phyloP scores from a whole-genome alignment of 2,113 vertebrate genomes.

The Lampris megalopsis region DNA sequence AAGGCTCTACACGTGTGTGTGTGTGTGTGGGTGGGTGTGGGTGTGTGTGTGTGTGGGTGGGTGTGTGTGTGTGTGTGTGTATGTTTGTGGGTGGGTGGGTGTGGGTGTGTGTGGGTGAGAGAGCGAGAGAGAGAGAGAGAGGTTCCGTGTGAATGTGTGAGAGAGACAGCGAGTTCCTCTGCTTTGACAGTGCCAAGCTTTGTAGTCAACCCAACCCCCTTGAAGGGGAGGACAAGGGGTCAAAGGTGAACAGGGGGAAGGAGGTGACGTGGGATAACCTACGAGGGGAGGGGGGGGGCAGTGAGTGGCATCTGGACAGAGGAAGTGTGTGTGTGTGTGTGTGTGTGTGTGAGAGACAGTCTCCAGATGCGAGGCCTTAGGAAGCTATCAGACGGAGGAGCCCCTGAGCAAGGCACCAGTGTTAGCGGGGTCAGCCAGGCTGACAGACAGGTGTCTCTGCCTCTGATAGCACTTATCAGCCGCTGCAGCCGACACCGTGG shows the following conservation, averaged over 20 bases:
- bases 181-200: constrained; percentile 22
- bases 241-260: constrained; percentile 50
- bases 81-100: constrained; percentile 15
- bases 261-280: constrained; percentile 46
- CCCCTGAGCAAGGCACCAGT: constrained; percentile 6
- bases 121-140: too few relatives aligned
- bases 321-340: constrained; percentile 13
- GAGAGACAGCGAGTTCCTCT: constrained; percentile 33
- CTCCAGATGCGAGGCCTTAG: constrained; percentile 39
- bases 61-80: constrained; percentile 22
- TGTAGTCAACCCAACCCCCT: constrained; percentile 21
- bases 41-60: constrained; percentile 32
- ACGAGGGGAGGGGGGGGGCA: constrained; percentile 37
- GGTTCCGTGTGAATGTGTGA: neutral
- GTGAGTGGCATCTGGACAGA: constrained; percentile 5
- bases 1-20: constrained; percentile 22
- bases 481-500: constrained; percentile 32
- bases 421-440: constrained; percentile 38
- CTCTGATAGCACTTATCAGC: constrained; percentile 27
- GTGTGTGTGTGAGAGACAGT: constrained; percentile 31
- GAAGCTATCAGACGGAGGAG: constrained; percentile 23
- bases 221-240: constrained; percentile 22
- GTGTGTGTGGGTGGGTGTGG: constrained; percentile 23
- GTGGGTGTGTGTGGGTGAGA: constrained; percentile 15
- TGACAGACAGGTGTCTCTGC: constrained; percentile 29